Evolutionary conservation across 2,888 invertebrate genomes (phyloP).

Genomic region (Orgyia antiqua): DNA sequence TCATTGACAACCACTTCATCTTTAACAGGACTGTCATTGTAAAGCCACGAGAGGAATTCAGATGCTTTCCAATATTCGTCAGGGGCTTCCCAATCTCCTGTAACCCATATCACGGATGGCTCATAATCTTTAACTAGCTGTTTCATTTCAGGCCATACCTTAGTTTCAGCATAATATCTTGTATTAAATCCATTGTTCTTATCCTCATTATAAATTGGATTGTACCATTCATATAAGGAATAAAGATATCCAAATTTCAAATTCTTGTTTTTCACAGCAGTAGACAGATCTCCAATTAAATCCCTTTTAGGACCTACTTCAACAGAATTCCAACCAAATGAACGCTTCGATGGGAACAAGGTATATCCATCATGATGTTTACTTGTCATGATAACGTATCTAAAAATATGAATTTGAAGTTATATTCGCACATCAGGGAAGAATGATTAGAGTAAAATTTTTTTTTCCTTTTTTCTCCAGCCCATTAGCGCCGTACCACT

Average conservation of each 20-base stretch:
- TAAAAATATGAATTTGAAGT: too few species aligned
- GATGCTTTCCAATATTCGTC: slow-evolving; percentile 91
- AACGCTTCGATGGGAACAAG: slow-evolving; percentile 88
- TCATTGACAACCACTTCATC: slow-evolving; percentile 95
- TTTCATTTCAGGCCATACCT: slow-evolving; percentile 88
- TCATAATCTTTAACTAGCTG: slow-evolving; percentile 84
- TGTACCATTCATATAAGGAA: slow-evolving; percentile 92
- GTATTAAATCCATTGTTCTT: slow-evolving; percentile 80
- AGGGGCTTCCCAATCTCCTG: slow-evolving; percentile 95
- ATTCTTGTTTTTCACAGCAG: slow-evolving; percentile 80
- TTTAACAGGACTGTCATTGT: slow-evolving; percentile 93
- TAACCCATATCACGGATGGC: slow-evolving; percentile 93
- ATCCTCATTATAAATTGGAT: slow-evolving; percentile 87
- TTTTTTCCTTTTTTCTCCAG: too few species aligned
- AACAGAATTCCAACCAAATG: slow-evolving; percentile 91
- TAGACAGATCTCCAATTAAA: slow-evolving; percentile 86
- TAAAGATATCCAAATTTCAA: slow-evolving; percentile 91
- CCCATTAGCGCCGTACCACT: too few species aligned
- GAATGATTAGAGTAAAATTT: too few species aligned
- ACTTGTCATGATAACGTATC: slow-evolving; percentile 85
- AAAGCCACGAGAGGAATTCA: slow-evolving; percentile 94
- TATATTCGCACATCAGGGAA: too few species aligned
- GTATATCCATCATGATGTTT: slow-evolving; percentile 94
- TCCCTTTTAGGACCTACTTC: slow-evolving; percentile 88
- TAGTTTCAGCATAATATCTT: slow-evolving; percentile 82